Evolutionary conservation across 2,797 vertebrate genomes (phyloP).

Genomic region (Rhinophrynus dorsalis): DNA sequence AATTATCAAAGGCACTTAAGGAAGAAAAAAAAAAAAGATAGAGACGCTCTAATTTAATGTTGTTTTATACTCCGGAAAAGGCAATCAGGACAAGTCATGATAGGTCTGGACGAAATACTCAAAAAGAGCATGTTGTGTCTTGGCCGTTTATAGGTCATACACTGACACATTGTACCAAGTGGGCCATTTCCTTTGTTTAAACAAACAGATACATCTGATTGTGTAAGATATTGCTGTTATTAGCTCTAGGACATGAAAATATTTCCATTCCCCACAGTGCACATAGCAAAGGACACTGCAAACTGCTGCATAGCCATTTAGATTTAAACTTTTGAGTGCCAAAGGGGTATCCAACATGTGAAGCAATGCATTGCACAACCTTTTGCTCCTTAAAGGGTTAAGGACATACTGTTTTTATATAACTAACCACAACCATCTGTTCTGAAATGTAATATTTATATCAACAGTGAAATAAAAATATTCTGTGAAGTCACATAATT

Average conservation of each 20-base stretch:
- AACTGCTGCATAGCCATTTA: too few species aligned
- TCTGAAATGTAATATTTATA: too few species aligned
- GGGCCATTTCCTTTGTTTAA: conserved; percentile 14
- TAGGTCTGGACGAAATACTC: background rate
- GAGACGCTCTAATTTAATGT: conserved; percentile 1
- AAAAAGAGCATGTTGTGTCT: background rate
- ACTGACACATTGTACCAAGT: background rate
- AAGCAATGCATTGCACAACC: too few species aligned
- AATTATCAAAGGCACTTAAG: conserved; percentile 19
- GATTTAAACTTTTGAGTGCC: too few species aligned
- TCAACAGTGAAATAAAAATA: too few species aligned
- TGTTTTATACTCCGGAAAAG: conserved; percentile 26
- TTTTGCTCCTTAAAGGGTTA: too few species aligned
- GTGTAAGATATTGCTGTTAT: background rate
- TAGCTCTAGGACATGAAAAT: background rate
- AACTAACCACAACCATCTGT: too few species aligned
- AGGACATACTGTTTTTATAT: too few species aligned
- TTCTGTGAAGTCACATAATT: too few species aligned
- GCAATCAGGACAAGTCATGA: conserved; percentile 30
- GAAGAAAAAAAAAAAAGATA: too few species aligned
- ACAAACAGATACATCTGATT: background rate
- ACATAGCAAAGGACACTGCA: too few species aligned
- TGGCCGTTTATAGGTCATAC: conserved; percentile 2
- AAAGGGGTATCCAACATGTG: too few species aligned
- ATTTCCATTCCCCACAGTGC: background rate